Percentiles rank a stretch among this genome's conserved stretches.
These are phyloP conservation scores for Hemicrepidius hirtus DNA, from an alignment of 2,888 invertebrate genomes.

Conservation along the genomic window DNA sequence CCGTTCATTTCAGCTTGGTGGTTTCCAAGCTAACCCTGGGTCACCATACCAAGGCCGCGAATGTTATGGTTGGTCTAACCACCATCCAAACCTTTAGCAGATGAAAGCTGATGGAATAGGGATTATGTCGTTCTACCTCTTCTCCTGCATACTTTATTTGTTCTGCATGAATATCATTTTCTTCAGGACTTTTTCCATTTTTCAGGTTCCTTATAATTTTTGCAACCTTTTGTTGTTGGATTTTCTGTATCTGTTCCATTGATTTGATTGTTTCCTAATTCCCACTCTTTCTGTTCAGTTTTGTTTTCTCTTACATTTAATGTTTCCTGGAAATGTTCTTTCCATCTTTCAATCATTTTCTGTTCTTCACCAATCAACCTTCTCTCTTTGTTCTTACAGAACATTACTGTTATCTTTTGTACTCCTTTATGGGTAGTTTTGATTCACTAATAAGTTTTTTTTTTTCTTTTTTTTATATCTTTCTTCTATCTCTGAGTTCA, in stretches of 20 bases:
- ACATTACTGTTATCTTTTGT: not conserved
- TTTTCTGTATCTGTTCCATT: conserved; percentile 1
- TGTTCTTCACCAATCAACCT: conserved; percentile 14
- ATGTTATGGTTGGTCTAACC: too few species aligned
- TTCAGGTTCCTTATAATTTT: conserved; percentile 6
- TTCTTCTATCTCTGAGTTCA: conserved; percentile 18
- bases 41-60: too few species aligned
- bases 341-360: conserved; percentile 1
- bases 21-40: too few species aligned
- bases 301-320: conserved; percentile 3
- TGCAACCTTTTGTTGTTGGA: conserved; percentile 11
- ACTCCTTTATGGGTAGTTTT: not conserved
- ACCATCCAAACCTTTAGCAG: too few species aligned
- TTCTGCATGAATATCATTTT: not conserved
- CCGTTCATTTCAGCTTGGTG: too few species aligned
- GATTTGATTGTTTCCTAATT: not conserved
- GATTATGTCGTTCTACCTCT: too few species aligned
- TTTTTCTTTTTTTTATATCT: not conserved
- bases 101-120: too few species aligned
- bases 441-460: conserved; percentile 11
- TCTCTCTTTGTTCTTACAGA: not conserved
- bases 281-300: conserved; percentile 1
- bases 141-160: conserved; percentile 16
- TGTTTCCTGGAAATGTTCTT: not conserved
- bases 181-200: conserved; percentile 3